phyloP scores from a whole-genome alignment of 2,888 invertebrate genomes.

The Petrolisthes cinctipes region DNA sequence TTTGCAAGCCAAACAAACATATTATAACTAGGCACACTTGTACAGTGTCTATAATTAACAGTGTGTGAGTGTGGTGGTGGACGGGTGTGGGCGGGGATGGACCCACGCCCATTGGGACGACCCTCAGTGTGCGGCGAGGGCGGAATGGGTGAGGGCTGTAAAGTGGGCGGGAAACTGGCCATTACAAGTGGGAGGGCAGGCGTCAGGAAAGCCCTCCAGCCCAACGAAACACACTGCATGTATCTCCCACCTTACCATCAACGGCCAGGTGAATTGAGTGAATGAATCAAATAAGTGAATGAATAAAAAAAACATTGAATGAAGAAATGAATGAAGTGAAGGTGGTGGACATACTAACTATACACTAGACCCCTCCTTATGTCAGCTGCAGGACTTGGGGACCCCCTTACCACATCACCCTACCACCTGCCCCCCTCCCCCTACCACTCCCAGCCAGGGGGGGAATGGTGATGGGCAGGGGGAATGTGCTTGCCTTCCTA shows the following conservation, averaged over 20 bases:
- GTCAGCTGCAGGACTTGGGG: not conserved
- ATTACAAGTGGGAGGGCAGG: not conserved
- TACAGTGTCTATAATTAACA: not conserved
- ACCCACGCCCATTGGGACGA: not conserved
- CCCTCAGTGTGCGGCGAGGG: not conserved
- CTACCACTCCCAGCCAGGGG: not conserved
- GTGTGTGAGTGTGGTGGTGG: not conserved
- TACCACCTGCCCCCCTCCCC: not conserved
- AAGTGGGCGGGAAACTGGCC: not conserved
- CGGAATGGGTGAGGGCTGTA: not conserved
- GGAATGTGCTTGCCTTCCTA: no score
- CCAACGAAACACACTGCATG: not conserved
- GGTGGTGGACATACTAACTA: not conserved
- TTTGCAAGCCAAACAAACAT: no score
- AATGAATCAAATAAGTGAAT: not conserved
- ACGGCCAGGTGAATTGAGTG: not conserved
- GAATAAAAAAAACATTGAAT: not conserved
- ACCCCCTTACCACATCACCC: not conserved
- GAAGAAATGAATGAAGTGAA: not conserved
- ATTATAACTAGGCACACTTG: no score
- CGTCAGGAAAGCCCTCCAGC: not conserved
- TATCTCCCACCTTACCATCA: slow-evolving; percentile 6
- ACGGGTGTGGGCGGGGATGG: not conserved
- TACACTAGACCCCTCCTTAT: not conserved
- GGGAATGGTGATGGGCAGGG: no score